These are phyloP conservation scores for Hydropotes inermis DNA, from an alignment of 2,113 vertebrate genomes.

Conservation along the genomic window DNA sequence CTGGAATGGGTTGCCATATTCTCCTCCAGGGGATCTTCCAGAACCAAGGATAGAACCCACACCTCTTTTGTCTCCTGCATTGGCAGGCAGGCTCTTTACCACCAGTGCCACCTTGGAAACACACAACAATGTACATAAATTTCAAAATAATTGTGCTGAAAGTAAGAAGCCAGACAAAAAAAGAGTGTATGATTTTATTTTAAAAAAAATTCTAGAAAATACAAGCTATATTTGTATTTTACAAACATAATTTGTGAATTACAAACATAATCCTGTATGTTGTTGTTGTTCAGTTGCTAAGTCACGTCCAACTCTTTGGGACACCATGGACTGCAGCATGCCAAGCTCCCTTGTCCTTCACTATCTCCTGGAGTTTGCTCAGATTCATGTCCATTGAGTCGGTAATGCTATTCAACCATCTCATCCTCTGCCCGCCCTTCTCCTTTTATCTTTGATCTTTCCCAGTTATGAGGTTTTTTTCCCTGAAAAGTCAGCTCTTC, in stretches of 20 bases:
- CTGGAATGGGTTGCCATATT: not conserved
- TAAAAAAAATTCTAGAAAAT: not conserved
- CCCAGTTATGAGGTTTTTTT: not conserved
- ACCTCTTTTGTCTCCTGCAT: not conserved
- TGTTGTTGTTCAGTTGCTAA: not conserved
- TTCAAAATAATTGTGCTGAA: not conserved
- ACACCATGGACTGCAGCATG: not conserved
- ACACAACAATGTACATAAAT: not conserved
- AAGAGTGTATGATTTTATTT: not conserved
- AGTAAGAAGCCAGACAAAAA: not conserved
- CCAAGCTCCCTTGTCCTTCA: not conserved
- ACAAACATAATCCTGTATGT: not conserved
- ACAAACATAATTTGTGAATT: not conserved
- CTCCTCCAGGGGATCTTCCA: not conserved
- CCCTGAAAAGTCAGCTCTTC: not conserved
- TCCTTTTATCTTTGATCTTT: not conserved
- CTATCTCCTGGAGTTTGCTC: not conserved
- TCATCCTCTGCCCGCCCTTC: not conserved
- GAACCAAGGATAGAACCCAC: not conserved
- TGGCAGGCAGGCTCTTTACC: not conserved
- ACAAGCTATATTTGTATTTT: not conserved
- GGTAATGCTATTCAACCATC: not conserved
- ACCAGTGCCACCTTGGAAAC: not conserved
- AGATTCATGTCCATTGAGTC: no score
- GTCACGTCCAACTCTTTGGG: not conserved